These are phyloP conservation scores for Tiliacea aurago DNA, from an alignment of 2,888 invertebrate genomes.

Conservation along the genomic window DNA sequence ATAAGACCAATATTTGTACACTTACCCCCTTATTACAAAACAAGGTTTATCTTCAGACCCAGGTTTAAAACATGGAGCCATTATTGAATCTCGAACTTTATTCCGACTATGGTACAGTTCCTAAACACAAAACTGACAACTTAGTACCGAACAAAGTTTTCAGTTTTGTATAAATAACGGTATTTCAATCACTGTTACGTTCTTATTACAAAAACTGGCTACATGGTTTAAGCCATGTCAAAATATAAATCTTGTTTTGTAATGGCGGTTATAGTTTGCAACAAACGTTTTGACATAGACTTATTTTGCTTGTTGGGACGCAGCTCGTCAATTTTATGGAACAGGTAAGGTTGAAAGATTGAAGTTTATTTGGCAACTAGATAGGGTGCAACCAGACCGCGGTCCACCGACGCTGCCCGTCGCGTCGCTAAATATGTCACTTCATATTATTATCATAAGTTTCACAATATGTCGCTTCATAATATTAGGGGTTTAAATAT, in stretches of 20 bases:
- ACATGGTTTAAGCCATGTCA: too few species aligned
- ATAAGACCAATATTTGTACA: background rate
- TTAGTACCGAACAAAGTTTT: too few species aligned
- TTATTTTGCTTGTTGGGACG: slow-evolving; percentile 18
- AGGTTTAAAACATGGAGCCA: too few species aligned
- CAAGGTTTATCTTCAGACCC: too few species aligned
- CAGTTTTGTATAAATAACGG: too few species aligned
- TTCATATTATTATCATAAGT: background rate
- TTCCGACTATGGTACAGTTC: too few species aligned
- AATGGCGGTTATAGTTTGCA: background rate
- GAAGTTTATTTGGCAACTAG: background rate
- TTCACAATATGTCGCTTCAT: background rate
- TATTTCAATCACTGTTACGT: too few species aligned
- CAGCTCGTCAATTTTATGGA: background rate
- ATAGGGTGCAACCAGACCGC: background rate
- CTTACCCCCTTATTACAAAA: too few species aligned
- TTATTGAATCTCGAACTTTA: too few species aligned
- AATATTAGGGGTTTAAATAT: background rate
- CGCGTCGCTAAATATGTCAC: background rate
- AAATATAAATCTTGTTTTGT: too few species aligned
- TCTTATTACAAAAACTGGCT: too few species aligned
- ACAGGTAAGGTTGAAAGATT: background rate
- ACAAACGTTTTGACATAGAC: background rate
- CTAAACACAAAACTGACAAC: too few species aligned
- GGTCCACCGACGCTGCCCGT: background rate